phyloP scores from a whole-genome alignment of 2,113 vertebrate genomes.

The Heterochromis multidens region DNA sequence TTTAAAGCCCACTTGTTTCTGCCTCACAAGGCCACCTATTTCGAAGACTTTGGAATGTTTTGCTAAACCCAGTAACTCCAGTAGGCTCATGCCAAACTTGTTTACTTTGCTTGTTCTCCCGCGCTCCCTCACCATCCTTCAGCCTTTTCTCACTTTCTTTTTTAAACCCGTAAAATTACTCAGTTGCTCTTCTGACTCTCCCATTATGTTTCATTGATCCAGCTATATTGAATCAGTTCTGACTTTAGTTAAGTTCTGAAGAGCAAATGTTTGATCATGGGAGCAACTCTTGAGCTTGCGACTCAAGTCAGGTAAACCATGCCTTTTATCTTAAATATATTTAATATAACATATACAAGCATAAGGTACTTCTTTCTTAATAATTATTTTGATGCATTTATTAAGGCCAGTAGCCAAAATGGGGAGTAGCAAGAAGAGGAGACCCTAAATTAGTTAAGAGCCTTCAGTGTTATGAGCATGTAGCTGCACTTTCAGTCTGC shows the following conservation, averaged over 20 bases:
- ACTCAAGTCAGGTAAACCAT: background rate
- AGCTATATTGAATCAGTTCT: background rate
- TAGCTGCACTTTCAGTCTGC: background rate
- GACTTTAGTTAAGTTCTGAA: background rate
- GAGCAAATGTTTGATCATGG: background rate
- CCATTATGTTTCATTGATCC: constrained; percentile 1
- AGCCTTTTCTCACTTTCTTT: constrained; percentile 47
- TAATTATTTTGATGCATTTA: background rate
- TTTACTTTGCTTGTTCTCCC: constrained; percentile 70
- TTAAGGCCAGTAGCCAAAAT: background rate
- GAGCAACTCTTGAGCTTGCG: background rate
- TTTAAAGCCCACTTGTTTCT: constrained; percentile 67
- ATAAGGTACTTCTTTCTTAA: background rate
- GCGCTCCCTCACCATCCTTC: constrained; percentile 33
- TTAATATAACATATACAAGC: background rate
- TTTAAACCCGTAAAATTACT: constrained; percentile 23
- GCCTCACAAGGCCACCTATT: constrained; percentile 71
- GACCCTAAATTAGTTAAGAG: background rate
- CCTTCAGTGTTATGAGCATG: background rate
- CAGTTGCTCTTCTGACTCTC: constrained; percentile 6
- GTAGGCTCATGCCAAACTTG: constrained; percentile 64
- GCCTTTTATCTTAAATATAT: background rate
- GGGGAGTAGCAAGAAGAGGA: background rate
- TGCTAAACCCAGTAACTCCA: constrained; percentile 77
- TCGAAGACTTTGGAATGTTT: constrained; percentile 75